Base-by-base conservation (phyloP, 2,888 invertebrate genomes). In the Baronia brevicornis region DNA sequence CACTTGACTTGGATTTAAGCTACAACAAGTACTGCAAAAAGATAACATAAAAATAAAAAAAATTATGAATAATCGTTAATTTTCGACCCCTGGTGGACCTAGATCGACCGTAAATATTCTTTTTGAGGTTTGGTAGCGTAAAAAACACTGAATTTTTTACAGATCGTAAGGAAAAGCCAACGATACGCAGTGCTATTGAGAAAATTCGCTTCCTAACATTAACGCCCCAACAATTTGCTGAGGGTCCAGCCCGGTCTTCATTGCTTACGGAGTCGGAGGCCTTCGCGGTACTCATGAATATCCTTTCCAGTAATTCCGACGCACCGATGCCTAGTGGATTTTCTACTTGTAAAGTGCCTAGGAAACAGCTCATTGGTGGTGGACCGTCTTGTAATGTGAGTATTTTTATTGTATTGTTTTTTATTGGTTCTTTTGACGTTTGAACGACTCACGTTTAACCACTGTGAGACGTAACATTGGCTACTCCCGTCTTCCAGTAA, bases 201-300 rank as follows among this genome's bases (percentile, higher is more conserved):
- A 92, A 93, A 70, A 90, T 95, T 38, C 87, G 94, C 11, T 94
- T 94, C 70, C 82, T 94, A 5, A 93, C 92, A 0, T 74, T 95
- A 45, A 89, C 89, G 0, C 91, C 94, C 0, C 90, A 92, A 60
- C 91, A 94, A 73, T 94, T 95, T 64, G 93, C 94, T 1, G 91
- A 92, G 52, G 92, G 93, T 0, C 93, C 94, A 0, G 93, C 92
- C 0, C 86, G 89, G 28, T 93, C 93, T 6, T 75, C 85, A n/a
- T 72, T 94, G 4, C 80, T 95, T 12, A 86, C 89, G 0, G 90
- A 93, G 64, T 86, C 91, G 1, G 94, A 95, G 60, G 90, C 93
- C 6, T 90, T 93, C 55, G 89, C 92, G 0, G 90, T 95, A 34
- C 79, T 95, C 1, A 93, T 94, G 88, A 93, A 94, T 63, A 92